A percentile compares a stretch with the other conserved stretches of the same genome.
Conservation (phyloP, 1,140 invertebrate species). For the Odontomachus brunneus region DNA sequence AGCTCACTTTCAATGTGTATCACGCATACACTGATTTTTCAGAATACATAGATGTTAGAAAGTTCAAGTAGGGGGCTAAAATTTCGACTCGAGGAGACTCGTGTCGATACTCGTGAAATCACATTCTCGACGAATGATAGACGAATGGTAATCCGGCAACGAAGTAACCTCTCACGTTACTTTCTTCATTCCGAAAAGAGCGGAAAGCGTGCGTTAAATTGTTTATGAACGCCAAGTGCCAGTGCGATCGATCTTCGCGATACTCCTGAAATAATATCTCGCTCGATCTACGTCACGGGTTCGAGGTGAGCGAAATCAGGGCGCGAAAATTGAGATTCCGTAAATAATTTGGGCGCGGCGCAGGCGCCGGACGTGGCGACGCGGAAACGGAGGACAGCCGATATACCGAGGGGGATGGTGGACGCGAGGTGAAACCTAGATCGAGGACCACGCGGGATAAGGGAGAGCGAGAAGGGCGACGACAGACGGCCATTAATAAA, state of each 20-base stretch:
- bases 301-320: constrained; percentile 17
- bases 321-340: constrained; percentile 22
- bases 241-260: constrained; percentile 46
- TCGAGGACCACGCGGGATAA: constrained; percentile 19
- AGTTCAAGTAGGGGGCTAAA: too few species aligned
- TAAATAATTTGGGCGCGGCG: constrained; percentile 57
- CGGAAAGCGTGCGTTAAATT: constrained; percentile 25
- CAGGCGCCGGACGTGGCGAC: not conserved
- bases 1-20: too few species aligned
- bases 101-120: not conserved
- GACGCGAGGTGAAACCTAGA: constrained; percentile 13
- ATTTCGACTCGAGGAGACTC: too few species aligned
- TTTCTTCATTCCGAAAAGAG: not conserved
- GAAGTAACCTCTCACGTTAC: constrained; percentile 14
- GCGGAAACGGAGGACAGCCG: constrained; percentile 15
- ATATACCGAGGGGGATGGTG: not conserved
- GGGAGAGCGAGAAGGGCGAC: constrained; percentile 39
- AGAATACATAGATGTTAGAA: too few species aligned
- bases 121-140: not conserved
- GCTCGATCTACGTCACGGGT: constrained; percentile 37
- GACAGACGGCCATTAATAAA: constrained; percentile 69
- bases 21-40: too few species aligned
- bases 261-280: constrained; percentile 50
- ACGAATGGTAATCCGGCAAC: too few species aligned
- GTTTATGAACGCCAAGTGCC: not conserved